phyloP scores from a whole-genome alignment of 2,113 vertebrate genomes.

The Romanogobio albipinnatus region DNA sequence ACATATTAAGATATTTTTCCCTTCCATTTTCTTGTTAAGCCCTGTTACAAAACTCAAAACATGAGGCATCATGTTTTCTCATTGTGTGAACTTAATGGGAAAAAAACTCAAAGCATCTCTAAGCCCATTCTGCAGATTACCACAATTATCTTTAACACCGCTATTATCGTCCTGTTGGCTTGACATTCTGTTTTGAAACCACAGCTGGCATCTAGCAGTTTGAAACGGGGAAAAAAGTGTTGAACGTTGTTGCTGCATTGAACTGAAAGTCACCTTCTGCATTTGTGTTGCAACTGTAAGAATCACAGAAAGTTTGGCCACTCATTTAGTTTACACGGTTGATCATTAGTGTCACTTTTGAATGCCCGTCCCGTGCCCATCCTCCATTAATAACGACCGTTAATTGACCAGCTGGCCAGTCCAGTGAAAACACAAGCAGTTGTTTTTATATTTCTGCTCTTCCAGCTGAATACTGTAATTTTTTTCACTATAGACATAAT shows the following conservation, averaged over 20 bases:
- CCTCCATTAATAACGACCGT: no score
- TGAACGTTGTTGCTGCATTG: no score
- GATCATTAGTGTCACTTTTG: no score
- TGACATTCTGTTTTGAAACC: not conserved
- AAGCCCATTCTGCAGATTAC: not conserved
- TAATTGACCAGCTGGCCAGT: not conserved
- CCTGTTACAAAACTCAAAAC: not conserved
- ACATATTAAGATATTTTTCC: not conserved
- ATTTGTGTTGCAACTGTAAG: no score
- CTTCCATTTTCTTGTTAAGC: not conserved
- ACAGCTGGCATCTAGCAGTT: not conserved
- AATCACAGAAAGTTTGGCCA: no score
- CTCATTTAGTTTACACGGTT: no score
- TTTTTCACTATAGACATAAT: not conserved
- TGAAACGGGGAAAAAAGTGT: no score
- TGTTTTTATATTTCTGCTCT: not conserved
- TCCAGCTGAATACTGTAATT: not conserved
- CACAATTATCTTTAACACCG: not conserved
- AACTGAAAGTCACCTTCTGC: no score
- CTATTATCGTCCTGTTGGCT: not conserved
- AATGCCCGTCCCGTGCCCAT: no score
- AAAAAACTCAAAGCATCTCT: not conserved
- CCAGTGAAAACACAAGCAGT: not conserved
- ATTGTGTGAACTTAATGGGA: not conserved
- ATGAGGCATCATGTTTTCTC: not conserved